Evolutionary conservation across 2,888 invertebrate genomes (phyloP), one percentile per base, ranked within the genome.

Genomic region (Artemia sp.): DNA sequence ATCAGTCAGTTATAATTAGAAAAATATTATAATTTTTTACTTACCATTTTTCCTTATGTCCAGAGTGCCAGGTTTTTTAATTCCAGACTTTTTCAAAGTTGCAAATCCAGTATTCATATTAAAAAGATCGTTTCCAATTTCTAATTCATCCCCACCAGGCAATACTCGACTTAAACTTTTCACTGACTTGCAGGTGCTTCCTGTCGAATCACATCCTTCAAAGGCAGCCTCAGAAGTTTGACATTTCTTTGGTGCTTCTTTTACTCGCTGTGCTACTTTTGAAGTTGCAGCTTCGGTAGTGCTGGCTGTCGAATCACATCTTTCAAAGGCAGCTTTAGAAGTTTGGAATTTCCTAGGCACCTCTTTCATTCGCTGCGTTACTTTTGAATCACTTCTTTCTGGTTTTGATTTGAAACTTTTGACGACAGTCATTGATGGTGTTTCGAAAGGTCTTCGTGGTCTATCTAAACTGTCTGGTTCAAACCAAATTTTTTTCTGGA

Each of bases 81-180:
- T 58, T 24, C 24, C 64, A 2, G 64, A n/a, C 24, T 58, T 58
- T 10, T 24, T 58, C 64, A 71, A 51, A 8, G 73, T 71, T 58
- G 72, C 72, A 10, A 72, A 72, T 52, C 73, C 73, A 50, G 73
- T 73, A n/a, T 70, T 68, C 69, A 72, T 72, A 64, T 73, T 73
- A 58, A 72, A 73, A n/a, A 73, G 68, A 11, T 72, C 71, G 68
- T 73, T 73, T 24, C 73, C 70, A 6, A 68, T 72, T 19, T 72
- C 72, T 66, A 73, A 72, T 24, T 70, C 72, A 53, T 73, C 73
- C 52, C 71, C 71, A 1, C 71, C 68, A 2, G 73, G 72, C 50
- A 72, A 70, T n/a, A 71, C 51, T 19, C 69, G 69, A 51, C 71
- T 71, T 7, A 71, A 58, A 50, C 70, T 70, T 67, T 71, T 69